phyloP scores from a whole-genome alignment of 92 coral and sea anemone genomes.

The Virgularia gustaviana region DNA sequence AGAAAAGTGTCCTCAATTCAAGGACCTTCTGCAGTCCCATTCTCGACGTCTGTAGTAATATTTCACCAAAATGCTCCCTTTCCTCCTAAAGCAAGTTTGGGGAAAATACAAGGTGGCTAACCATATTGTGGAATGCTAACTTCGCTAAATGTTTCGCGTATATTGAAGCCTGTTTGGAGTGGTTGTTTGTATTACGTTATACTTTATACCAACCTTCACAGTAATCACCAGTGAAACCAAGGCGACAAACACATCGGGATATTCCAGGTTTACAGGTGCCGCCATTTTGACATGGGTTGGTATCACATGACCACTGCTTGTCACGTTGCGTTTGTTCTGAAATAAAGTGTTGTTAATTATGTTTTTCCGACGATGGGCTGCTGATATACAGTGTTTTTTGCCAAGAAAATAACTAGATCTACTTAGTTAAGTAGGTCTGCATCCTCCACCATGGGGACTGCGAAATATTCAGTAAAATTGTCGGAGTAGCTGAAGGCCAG shows the following conservation, averaged over 20 bases:
- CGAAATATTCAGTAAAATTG: too few species aligned
- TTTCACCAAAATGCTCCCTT: too few species aligned
- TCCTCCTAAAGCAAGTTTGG: too few species aligned
- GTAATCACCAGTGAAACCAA: slow-evolving; percentile 88
- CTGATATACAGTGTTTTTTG: background rate
- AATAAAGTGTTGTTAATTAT: background rate
- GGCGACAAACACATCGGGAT: slow-evolving; percentile 89
- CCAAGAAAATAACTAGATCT: background rate
- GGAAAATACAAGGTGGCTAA: background rate
- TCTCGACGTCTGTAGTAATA: too few species aligned
- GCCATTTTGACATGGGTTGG: slow-evolving; percentile 84
- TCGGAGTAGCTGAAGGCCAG: too few species aligned
- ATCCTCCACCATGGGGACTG: too few species aligned
- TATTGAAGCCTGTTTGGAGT: background rate
- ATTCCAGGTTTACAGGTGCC: slow-evolving; percentile 93
- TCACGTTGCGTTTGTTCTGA: slow-evolving; percentile 70
- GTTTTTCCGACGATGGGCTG: background rate
- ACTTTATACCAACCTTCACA: slow-evolving; percentile 68
- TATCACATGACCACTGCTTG: slow-evolving; percentile 65
- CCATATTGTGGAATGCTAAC: background rate
- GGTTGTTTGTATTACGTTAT: background rate
- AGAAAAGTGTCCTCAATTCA: background rate
- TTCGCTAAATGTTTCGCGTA: background rate
- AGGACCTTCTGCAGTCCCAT: background rate
- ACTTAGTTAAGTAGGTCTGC: too few species aligned